Evolutionary conservation across 2,888 invertebrate genomes (phyloP).

Genomic region (Leptinotarsa juncta): DNA sequence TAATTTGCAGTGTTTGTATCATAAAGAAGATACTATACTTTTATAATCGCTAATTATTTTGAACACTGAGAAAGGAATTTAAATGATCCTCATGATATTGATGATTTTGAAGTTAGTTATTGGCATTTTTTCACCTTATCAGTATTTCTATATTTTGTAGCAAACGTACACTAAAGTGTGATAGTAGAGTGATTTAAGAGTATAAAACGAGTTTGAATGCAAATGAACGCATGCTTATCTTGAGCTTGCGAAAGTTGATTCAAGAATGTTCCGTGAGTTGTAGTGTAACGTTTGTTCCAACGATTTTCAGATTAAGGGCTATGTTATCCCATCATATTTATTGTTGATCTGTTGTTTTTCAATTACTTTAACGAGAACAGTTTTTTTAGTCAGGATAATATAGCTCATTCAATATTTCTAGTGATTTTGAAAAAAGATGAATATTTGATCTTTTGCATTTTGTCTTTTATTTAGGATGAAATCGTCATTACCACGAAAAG

Average conservation of each 20-base stretch:
- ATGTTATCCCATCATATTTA: conserved; percentile 51
- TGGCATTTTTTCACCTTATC: conserved; percentile 50
- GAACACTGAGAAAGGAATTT: no score
- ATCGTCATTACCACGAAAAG: conserved; percentile 54
- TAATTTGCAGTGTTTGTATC: no score
- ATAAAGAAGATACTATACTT: no score
- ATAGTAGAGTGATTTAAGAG: conserved; percentile 42
- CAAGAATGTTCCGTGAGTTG: conserved; percentile 53
- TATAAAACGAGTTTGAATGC: conserved; percentile 47
- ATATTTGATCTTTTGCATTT: conserved; percentile 60
- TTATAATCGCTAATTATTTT: no score
- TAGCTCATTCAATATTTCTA: conserved; percentile 54
- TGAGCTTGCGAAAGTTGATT: conserved; percentile 44
- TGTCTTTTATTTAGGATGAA: conserved; percentile 61
- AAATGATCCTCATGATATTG: no score
- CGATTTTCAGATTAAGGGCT: conserved; percentile 56
- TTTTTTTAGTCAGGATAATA: conserved; percentile 47
- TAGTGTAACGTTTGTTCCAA: conserved; percentile 63
- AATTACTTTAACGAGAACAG: conserved; percentile 16
- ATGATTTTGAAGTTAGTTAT: no score
- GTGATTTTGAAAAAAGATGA: conserved; percentile 57
- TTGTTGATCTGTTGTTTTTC: conserved; percentile 28
- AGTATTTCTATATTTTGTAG: conserved; percentile 32
- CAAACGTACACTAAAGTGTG: conserved; percentile 60
- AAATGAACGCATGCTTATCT: conserved; percentile 47